Base-by-base conservation (phyloP, 1,140 invertebrate species). In the Cyclargus thomasi region DNA sequence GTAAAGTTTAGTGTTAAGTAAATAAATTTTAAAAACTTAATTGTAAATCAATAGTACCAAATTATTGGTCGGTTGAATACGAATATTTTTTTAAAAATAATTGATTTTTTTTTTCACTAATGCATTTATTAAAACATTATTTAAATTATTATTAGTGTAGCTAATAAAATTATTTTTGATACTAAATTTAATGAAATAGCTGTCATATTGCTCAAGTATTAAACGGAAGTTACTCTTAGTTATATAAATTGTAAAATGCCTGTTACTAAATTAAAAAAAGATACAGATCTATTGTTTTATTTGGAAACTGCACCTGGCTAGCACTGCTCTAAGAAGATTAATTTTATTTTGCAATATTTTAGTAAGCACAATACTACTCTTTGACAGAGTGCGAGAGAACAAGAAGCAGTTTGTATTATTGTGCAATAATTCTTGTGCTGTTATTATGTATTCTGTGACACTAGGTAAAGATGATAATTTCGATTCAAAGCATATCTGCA, bases 191-290 rank as follows among this genome's bases (percentile, higher is more conserved):
- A 63, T 18, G 22, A 23, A 63, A 29, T 16, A 16, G 35, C 16
- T 23, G 8, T 63, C 14, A 16, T 20, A 57, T 57, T 57, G 55
- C 55, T 63, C 62, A 29, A 63, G 62, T 63, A 35, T 63, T 36
- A 36, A 8, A 63, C 35, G 16, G 17, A 36, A 36, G 20, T 23
- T n/a, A 63, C 55, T 59, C 7, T 18, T 20, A 55, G 18, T 18
- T 64, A 63, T 22, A 67, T 53, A 67, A 71, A 69, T 39, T 68
- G 74, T 73, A 79, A 75, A 80, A 75, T 77, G 74, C 82, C 74
- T 79, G 77, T 81, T 86, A 55, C 72, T 79, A 79, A 86, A 85
- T 86, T 82, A 86, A 83, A 82, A 82, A 85, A 82, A 78, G 55
- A 11, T 59, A 8, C 21, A 20, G 8, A 2, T 59, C 1, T 6